A percentile compares a stretch with the other conserved stretches of the same genome.
Conservation (phyloP, 2,797 vertebrate species). For the Eulemur coronatus region DNA sequence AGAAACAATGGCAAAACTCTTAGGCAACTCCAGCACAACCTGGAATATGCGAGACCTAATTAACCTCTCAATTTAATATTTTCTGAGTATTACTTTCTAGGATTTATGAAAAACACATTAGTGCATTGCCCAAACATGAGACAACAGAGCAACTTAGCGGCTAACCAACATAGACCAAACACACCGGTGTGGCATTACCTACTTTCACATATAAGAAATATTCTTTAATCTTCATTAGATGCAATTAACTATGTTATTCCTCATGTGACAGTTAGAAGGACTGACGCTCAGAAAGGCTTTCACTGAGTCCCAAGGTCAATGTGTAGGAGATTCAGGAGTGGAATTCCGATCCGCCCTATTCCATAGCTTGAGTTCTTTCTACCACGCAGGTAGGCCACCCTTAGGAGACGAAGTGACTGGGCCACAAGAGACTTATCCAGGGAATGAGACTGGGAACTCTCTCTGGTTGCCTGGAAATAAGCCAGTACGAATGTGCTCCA, state of each 20-base stretch:
- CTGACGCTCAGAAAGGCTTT: background rate
- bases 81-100: background rate
- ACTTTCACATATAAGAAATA: too few relatives aligned
- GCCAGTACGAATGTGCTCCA: background rate
- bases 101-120: background rate
- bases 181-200: background rate
- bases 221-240: background rate
- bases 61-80: background rate
- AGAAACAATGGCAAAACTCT: background rate
- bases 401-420: background rate
- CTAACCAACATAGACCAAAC: rapidly evolving
- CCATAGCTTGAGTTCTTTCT: background rate
- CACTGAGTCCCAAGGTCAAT: background rate
- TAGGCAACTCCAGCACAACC: background rate
- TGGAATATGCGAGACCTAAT: background rate
- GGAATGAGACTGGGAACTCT: background rate
- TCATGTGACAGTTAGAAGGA: background rate
- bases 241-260: background rate
- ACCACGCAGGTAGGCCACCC: background rate
- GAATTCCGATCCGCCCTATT: background rate
- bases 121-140: background rate
- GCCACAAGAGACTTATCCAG: background rate
- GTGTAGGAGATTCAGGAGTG: background rate
- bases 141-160: background rate
- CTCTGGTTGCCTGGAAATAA: background rate